These are phyloP conservation scores for Drosophila insularis DNA, from an alignment of 1,140 invertebrate species.

Conservation along the genomic window DNA sequence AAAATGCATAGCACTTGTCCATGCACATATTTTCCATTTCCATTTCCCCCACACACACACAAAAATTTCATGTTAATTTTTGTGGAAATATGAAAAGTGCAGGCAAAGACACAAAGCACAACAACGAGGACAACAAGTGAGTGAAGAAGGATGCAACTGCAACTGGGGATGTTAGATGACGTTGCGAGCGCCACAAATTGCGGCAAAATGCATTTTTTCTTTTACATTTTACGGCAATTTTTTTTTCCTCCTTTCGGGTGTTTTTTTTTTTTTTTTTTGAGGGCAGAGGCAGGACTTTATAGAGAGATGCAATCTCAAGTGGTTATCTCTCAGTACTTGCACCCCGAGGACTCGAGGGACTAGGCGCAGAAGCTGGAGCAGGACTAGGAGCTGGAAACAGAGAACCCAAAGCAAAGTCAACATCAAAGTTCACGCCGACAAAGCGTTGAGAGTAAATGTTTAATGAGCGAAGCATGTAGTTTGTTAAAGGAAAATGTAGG, in stretches of 20 bases:
- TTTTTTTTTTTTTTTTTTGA: not conserved
- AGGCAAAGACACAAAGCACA: conserved; percentile 29
- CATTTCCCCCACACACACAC: not conserved
- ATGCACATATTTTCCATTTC: conserved; percentile 20
- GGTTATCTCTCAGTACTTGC: conserved; percentile 63
- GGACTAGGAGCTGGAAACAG: not conserved
- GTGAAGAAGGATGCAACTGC: conserved; percentile 49
- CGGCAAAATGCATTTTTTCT: conserved; percentile 75
- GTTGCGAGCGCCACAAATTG: conserved; percentile 67
- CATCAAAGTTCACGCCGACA: conserved; percentile 81
- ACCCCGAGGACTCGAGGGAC: conserved; percentile 36
- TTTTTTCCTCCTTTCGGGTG: not conserved
- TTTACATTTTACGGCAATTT: not conserved
- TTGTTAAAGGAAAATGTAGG: conserved; percentile 47
- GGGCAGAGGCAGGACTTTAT: conserved; percentile 15
- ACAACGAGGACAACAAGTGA: conserved; percentile 15
- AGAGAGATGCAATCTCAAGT: conserved; percentile 75
- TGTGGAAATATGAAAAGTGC: conserved; percentile 46
- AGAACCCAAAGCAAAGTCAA: conserved; percentile 58
- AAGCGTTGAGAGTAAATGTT: conserved; percentile 78
- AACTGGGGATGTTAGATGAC: conserved; percentile 39
- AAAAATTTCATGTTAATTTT: conserved; percentile 54
- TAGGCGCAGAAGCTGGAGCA: not conserved
- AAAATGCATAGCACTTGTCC: conserved; percentile 10
- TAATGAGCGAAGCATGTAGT: conserved; percentile 72